Evolutionary conservation across 2,888 invertebrate species (phyloP).

Genomic region (Lymantria dispar): DNA sequence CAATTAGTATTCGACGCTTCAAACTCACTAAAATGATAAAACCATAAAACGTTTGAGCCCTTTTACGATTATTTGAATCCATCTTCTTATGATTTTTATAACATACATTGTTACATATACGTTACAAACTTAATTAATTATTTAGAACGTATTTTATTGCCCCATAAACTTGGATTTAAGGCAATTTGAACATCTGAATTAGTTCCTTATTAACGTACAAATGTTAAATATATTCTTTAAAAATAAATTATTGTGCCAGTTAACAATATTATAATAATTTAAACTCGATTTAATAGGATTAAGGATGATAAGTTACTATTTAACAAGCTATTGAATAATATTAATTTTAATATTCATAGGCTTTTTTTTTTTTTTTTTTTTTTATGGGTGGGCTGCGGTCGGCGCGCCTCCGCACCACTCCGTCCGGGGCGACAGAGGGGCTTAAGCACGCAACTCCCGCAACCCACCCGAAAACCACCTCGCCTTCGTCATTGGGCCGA

Average conservation of each 20-base stretch:
- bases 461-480: no score
- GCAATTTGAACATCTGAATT: constrained; percentile 40
- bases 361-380: no score
- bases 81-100: constrained; percentile 41
- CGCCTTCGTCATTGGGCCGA: no score
- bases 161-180: constrained; percentile 43
- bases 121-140: constrained; percentile 52
- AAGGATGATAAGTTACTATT: constrained; percentile 39
- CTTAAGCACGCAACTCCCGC: no score
- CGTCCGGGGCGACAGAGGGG: no score
- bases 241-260: constrained; percentile 38
- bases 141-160: constrained; percentile 43
- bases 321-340: constrained; percentile 33
- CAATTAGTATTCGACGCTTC: constrained; percentile 64
- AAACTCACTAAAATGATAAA: constrained; percentile 46
- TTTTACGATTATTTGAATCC: constrained; percentile 42
- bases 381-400: no score
- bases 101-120: constrained; percentile 42
- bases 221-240: constrained; percentile 38
- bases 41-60: constrained; percentile 48
- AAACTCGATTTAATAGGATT: constrained; percentile 39
- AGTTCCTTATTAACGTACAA: constrained; percentile 45
- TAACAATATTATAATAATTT: constrained; percentile 38
- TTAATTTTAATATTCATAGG: background rate
- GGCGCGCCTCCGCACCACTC: no score